These are phyloP conservation scores for Mormyrus lacerda DNA, from an alignment of 2,113 vertebrate species.

Conservation along the genomic window DNA sequence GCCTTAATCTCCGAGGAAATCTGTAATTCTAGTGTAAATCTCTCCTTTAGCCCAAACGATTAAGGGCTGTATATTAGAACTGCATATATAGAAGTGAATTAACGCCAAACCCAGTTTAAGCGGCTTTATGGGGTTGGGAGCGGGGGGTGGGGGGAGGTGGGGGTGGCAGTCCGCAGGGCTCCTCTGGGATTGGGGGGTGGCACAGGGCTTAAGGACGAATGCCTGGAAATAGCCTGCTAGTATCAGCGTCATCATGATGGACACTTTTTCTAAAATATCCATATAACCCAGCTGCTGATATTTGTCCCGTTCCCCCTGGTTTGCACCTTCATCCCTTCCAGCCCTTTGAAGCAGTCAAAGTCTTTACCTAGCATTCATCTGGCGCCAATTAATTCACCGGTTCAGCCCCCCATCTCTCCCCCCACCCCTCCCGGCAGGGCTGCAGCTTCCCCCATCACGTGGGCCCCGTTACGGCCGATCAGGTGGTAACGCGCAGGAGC, in stretches of 20 bases:
- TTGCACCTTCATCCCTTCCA: background rate
- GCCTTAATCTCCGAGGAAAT: conserved; percentile 74
- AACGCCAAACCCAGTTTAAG: conserved; percentile 67
- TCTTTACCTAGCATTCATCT: conserved; percentile 37
- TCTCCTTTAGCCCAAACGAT: conserved; percentile 68
- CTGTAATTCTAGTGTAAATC: conserved; percentile 71
- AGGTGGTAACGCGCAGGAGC: conserved; percentile 74
- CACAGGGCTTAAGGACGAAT: background rate
- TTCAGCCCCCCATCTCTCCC: conserved; percentile 66
- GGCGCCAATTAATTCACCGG: conserved; percentile 76
- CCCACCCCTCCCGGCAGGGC: conserved; percentile 61
- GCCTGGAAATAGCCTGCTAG: background rate
- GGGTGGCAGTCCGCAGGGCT: conserved; percentile 33
- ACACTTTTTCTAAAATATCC: background rate
- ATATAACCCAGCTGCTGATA: background rate
- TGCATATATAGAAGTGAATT: conserved; percentile 64
- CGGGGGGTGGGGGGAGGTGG: conserved; percentile 30
- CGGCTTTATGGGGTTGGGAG: conserved; percentile 51
- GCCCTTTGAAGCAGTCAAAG: background rate
- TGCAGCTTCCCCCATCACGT: conserved; percentile 39
- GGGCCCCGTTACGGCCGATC: conserved; percentile 84
- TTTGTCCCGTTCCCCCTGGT: background rate
- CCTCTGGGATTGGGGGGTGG: conserved; percentile 6
- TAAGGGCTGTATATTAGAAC: conserved; percentile 42
- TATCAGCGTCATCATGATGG: background rate